Percentiles rank a stretch among this genome's conserved stretches.
phyloP scores from a whole-genome alignment of 2,888 invertebrate genomes.

The Beris chalybata region DNA sequence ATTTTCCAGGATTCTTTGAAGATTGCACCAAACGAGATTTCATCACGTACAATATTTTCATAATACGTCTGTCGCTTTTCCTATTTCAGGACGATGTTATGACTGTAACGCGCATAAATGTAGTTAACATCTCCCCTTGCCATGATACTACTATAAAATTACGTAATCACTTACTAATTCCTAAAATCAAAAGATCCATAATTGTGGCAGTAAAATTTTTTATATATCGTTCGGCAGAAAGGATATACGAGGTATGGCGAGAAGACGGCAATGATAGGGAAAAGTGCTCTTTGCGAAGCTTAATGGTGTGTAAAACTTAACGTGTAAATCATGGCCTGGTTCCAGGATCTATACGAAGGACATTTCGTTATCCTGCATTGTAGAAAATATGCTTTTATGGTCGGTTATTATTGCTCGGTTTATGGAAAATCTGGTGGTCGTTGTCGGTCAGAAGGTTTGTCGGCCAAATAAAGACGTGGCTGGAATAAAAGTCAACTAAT shows the following conservation, averaged over 20 bases:
- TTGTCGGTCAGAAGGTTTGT: neutral
- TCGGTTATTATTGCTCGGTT: constrained; percentile 11
- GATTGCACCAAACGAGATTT: neutral
- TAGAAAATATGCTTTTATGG: constrained; percentile 21
- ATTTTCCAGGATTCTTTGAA: constrained; percentile 25
- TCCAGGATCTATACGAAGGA: too few species aligned
- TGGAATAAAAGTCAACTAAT: too few species aligned
- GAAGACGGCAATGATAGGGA: neutral
- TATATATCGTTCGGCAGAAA: constrained; percentile 19
- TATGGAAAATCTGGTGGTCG: neutral
- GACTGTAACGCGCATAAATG: neutral
- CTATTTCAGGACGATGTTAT: constrained; percentile 15
- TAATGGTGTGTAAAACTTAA: constrained; percentile 35
- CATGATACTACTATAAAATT: neutral
- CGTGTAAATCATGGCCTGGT: constrained; percentile 31
- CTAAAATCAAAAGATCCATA: constrained; percentile 28
- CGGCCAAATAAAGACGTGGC: neutral
- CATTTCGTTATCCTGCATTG: constrained; percentile 3
- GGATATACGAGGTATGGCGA: neutral
- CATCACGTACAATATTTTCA: too few species aligned
- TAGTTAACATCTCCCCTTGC: too few species aligned
- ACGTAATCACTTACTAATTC: constrained; percentile 23
- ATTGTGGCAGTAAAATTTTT: constrained; percentile 34
- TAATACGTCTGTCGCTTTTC: constrained; percentile 7
- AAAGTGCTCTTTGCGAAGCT: neutral